Evolutionary conservation across 2,113 vertebrate genomes (phyloP), one percentile per base, ranked within the genome.

Genomic region (Cephalophus harveyi): DNA sequence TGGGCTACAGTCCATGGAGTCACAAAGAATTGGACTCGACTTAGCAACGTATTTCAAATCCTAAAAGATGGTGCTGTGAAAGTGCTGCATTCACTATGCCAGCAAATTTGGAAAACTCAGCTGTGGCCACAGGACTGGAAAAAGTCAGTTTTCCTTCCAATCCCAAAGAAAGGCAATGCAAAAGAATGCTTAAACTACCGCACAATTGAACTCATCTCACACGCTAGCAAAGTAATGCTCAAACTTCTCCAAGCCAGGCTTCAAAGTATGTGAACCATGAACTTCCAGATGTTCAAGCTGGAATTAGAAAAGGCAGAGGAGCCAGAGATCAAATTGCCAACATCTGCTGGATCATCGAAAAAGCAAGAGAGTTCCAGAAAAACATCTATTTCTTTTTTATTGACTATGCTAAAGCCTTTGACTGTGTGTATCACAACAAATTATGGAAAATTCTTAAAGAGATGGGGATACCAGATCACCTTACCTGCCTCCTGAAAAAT

Each of bases 311-410:
- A 36, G 64, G 19, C 64, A 36, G n/a, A 71, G n/a, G n/a, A 36
- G 36, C n/a, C 17, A 36, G 64, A 71, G 19, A 36, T 71, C 64
- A 71, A 36, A 36, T 36, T 71, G 19, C 19, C n/a, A 71, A 23
- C 64, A 11, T 23, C 19, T 0, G 0, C 2, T 71, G n/a, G n/a
- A 71, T 71, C 64, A 71, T 71, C 1, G 0, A 36, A 71, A 71
- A 36, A 71, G 64, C 64, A 71, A 36, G 5, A 36, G 9, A 71
- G 5, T 71, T 71, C n/a, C n/a, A 71, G n/a, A 71, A 71, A 71
- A 71, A 71, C 9, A 36, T 36, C n/a, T 36, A 71, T 4, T 71
- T 71, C n/a, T 71, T 19, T 5, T 71, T 71, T 21, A 36, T 71
- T 36, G 64, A 36, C 9, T 36, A 12, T 23, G 9, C n/a, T 17